Percentiles rank a stretch among this genome's conserved stretches.
Evolutionary conservation across 2,888 invertebrate genomes (phyloP).

Genomic region (Philereme transversata): DNA sequence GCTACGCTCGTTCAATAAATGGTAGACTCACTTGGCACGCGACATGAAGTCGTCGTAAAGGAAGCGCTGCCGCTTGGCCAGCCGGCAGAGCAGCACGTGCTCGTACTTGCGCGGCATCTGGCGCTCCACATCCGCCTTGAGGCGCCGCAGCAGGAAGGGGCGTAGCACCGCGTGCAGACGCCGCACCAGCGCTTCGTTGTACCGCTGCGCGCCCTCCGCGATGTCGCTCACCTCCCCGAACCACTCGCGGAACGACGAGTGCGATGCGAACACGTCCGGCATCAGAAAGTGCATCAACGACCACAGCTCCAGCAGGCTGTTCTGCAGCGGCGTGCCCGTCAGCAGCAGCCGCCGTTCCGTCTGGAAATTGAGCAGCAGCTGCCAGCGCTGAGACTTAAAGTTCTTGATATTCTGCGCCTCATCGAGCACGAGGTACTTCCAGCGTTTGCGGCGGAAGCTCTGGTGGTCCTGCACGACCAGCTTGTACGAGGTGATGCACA

Average conservation of each 20-base stretch:
- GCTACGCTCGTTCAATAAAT: too few species aligned
- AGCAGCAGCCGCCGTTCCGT: slow-evolving; percentile 94
- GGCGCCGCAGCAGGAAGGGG: slow-evolving; percentile 95
- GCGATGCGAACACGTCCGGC: slow-evolving; percentile 98
- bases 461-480: slow-evolving; percentile 99
- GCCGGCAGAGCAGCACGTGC: slow-evolving; percentile 95
- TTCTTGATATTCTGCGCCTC: slow-evolving; percentile 99
- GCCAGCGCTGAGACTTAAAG: slow-evolving; percentile 99
- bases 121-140: slow-evolving; percentile 98
- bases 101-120: slow-evolving; percentile 98
- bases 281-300: slow-evolving; percentile 99
- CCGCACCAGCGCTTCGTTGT: slow-evolving; percentile 65
- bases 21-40: slow-evolving; percentile 80
- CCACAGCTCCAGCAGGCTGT: slow-evolving; percentile 98
- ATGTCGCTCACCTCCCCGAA: slow-evolving; percentile 95
- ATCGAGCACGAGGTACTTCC: slow-evolving; percentile 99
- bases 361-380: slow-evolving; percentile 96
- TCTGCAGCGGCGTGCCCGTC: slow-evolving; percentile 98
- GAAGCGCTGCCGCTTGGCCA: slow-evolving; percentile 97
- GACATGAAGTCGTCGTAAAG: slow-evolving; percentile 99
- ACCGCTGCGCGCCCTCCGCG: slow-evolving; percentile 55
- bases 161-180: slow-evolving; percentile 87
- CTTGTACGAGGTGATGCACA: slow-evolving; percentile 99
- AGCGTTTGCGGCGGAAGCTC: slow-evolving; percentile 97
- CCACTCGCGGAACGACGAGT: slow-evolving; percentile 99